These are phyloP conservation scores for Hirtodrosophila duncani DNA, from an alignment of 2,888 invertebrate genomes.

Conservation along the genomic window DNA sequence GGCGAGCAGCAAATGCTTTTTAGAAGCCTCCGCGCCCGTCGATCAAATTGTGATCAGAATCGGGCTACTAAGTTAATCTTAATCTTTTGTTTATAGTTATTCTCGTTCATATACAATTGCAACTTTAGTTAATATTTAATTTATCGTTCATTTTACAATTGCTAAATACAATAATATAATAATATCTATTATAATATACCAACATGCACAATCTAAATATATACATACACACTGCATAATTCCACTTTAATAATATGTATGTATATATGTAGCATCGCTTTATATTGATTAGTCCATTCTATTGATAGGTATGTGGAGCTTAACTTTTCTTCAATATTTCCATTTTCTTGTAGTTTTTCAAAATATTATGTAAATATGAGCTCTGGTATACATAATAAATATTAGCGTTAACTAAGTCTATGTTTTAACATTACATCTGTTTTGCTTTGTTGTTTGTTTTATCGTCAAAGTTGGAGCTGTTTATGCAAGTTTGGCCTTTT, in stretches of 20 bases:
- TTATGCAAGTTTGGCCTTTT: slow-evolving; percentile 40
- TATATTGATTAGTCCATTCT: slow-evolving; percentile 40
- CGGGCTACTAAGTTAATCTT: no score
- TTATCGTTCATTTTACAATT: slow-evolving; percentile 46
- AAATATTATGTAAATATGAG: slow-evolving; percentile 30
- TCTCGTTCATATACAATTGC: no score
- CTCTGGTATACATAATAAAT: slow-evolving; percentile 6
- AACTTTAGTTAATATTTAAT: slow-evolving; percentile 57
- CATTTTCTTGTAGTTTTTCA: slow-evolving; percentile 38
- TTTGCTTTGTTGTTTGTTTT: slow-evolving; percentile 16
- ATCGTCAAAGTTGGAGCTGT: no score
- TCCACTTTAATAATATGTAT: slow-evolving; percentile 14
- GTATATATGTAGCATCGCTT: slow-evolving; percentile 45
- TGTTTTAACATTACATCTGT: slow-evolving; percentile 37
- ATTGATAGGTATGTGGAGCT: slow-evolving; percentile 43
- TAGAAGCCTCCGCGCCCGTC: no score
- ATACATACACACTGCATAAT: slow-evolving; percentile 34
- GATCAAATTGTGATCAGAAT: no score
- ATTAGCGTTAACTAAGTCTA: slow-evolving; percentile 38
- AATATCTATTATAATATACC: slow-evolving; percentile 48
- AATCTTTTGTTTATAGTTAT: no score
- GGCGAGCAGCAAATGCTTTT: no score
- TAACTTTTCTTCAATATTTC: slow-evolving; percentile 24
- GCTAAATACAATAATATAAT: slow-evolving; percentile 55
- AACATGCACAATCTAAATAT: slow-evolving; percentile 44